Evolutionary conservation across 2,113 vertebrate species (phyloP).

Genomic region (Eublepharis macularius): DNA sequence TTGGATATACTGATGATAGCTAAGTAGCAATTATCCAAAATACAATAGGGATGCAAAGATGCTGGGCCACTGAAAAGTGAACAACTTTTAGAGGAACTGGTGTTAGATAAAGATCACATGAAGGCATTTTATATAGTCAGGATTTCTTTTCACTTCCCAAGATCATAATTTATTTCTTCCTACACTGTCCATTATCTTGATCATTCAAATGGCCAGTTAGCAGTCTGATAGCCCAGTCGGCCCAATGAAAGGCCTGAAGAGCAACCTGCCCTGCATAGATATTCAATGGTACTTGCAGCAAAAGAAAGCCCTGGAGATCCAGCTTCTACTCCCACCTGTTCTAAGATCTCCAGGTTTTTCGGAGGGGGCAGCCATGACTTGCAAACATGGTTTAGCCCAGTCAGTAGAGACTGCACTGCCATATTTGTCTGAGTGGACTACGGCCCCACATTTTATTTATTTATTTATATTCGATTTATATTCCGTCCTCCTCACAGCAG

Average conservation of each 20-base stretch:
- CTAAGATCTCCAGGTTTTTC: not conserved
- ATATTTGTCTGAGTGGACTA: not conserved
- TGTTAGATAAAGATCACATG: not conserved
- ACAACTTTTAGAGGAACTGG: constrained; percentile 36
- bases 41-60: not conserved
- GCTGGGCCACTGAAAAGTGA: constrained; percentile 39
- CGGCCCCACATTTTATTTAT: too few species aligned
- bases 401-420: not conserved
- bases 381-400: not conserved
- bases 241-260: not conserved
- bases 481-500: too few species aligned
- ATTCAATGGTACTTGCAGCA: not conserved
- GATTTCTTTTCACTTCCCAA: not conserved
- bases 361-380: not conserved
- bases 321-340: not conserved
- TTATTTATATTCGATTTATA: too few species aligned
- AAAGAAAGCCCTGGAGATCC: not conserved
- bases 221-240: not conserved
- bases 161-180: not conserved
- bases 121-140: constrained; percentile 38
- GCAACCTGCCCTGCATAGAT: not conserved
- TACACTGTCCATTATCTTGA: constrained; percentile 8
- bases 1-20: not conserved
- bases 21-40: not conserved
- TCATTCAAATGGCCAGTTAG: not conserved